Base-by-base conservation (phyloP, 2,113 vertebrate genomes). In the Lagopus muta region DNA sequence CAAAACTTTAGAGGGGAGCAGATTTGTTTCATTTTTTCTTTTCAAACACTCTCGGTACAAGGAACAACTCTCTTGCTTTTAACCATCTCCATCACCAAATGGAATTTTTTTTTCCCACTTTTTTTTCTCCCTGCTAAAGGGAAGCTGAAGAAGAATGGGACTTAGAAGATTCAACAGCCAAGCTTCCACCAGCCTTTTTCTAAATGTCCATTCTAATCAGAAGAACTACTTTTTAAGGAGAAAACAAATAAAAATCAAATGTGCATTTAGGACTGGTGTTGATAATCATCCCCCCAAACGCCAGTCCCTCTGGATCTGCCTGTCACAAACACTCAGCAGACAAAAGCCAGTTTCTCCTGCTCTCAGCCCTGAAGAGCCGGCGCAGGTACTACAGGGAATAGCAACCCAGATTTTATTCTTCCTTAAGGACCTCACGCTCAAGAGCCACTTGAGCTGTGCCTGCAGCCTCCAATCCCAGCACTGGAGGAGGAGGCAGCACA, bases 371-470 rank as follows among this genome's bases (percentile, higher is more conserved):
- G 70, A 95, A 90, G 85, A 96, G 88, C 88, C 75, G 5, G 79
- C 1, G 3, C 82, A 86, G 92, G 90, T 92, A 86, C 80, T 27
- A 69, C 80, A 84, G 88, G 86, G 91, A 97, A 94, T 19, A 96
- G 88, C 48, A 90, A 91, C 92, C 78, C 73, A 84, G 94, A 83
- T 92, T 88, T 91, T 55, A 90, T 94, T 91, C 94, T 94, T 88
- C 91, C 91, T 94, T 70, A 61, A 94, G 94, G 91, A 94, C 80
- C 79, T 36, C 58, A 40, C 83, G 85, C 76, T 94, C 60, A 93
- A 95, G 11, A 89, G 72, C 57, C 95, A 86, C 95, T 93, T 92
- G 58, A 94, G 85, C 72, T 70, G 76, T 89, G 85, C 78, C 82
- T 1, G 22, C 93, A 89, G 91, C 57, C 80, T 61, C 84, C 1